A percentile compares a stretch with the other conserved stretches of the same genome.
Evolutionary conservation across 2,888 invertebrate species (phyloP).

Genomic region (Epirrhoe alternata): DNA sequence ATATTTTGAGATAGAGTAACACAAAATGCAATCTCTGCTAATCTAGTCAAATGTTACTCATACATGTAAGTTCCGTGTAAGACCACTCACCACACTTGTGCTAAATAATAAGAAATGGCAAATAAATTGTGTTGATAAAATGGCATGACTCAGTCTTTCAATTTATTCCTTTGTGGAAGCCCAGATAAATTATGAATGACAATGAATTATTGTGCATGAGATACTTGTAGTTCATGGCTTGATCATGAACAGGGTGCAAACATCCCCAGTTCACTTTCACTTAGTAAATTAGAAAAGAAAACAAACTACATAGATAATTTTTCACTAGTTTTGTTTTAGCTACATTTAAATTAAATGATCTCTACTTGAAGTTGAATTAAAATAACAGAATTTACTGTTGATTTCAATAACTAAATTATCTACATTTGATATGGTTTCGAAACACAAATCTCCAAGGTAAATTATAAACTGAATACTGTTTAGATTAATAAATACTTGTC

Average conservation of each 20-base stretch:
- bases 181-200: slow-evolving; percentile 27
- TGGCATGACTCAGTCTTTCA: slow-evolving; percentile 81
- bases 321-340: background rate
- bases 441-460: background rate
- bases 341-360: too few species aligned
- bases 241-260: background rate
- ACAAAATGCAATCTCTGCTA: slow-evolving; percentile 59
- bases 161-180: slow-evolving; percentile 58
- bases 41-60: slow-evolving; percentile 75
- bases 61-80: slow-evolving; percentile 54
- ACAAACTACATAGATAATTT: background rate
- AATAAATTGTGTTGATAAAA: slow-evolving; percentile 72
- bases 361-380: too few species aligned
- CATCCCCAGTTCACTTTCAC: background rate
- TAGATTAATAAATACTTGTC: slow-evolving; percentile 13
- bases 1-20: slow-evolving; percentile 54
- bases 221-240: background rate
- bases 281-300: background rate
- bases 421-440: background rate
- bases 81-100: slow-evolving; percentile 66
- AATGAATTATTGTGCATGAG: slow-evolving; percentile 11
- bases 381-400: background rate
- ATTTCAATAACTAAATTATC: background rate
- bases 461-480: slow-evolving; percentile 20
- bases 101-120: slow-evolving; percentile 64